These are phyloP conservation scores for Muscidifurax raptorellus DNA, from an alignment of 1,140 invertebrate genomes.

Conservation along the genomic window DNA sequence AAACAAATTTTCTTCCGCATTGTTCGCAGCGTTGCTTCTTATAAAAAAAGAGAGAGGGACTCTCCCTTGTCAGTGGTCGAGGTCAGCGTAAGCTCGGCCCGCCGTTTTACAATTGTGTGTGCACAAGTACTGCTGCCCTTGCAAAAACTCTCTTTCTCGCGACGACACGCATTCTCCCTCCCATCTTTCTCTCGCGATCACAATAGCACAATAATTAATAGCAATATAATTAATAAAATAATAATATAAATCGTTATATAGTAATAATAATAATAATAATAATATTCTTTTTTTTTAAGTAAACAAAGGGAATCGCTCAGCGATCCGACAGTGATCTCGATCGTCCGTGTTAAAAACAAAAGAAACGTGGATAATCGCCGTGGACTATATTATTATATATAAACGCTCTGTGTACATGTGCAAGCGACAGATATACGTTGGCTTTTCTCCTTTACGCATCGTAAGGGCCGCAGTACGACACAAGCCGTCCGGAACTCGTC, in stretches of 20 bases:
- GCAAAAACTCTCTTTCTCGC: slow-evolving; percentile 21
- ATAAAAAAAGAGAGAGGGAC: neutral
- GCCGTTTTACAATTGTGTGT: slow-evolving; percentile 1
- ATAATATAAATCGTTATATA: slow-evolving; percentile 3
- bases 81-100: slow-evolving; percentile 36
- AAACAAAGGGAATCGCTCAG: slow-evolving; percentile 47
- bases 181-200: slow-evolving; percentile 2
- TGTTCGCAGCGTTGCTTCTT: slow-evolving; percentile 3
- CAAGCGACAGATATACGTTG: slow-evolving; percentile 7
- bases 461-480: slow-evolving; percentile 51
- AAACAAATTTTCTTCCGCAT: slow-evolving; percentile 30
- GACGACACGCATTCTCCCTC: neutral
- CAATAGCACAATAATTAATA: slow-evolving; percentile 32
- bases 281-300: slow-evolving; percentile 46
- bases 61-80: slow-evolving; percentile 28
- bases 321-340: slow-evolving; percentile 29
- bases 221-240: neutral
- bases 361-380: slow-evolving; percentile 27
- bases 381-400: slow-evolving; percentile 5
- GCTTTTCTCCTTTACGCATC: neutral
- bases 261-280: neutral
- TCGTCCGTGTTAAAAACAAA: slow-evolving; percentile 36
- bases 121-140: slow-evolving; percentile 55
- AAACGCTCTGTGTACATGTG: slow-evolving; percentile 22
- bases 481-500: slow-evolving; percentile 31